Conservation (phyloP, 64 coral and sea anemone genomes). For the Pocillopora damicornis region DNA sequence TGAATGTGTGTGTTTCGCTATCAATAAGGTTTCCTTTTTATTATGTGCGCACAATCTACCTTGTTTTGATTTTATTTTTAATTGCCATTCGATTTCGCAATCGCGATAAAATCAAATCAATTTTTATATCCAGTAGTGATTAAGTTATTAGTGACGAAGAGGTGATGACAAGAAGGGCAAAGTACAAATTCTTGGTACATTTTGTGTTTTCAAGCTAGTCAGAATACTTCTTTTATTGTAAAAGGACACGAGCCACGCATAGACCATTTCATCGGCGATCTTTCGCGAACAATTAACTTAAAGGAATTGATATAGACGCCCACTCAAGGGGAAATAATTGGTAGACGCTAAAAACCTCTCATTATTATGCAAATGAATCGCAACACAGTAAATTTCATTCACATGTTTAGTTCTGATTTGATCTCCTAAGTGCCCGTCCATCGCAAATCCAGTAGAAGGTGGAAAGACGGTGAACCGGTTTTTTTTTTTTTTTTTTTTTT, state of each 20-base stretch:
- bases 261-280: neutral
- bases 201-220: neutral
- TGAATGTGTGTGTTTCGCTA: neutral
- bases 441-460: no score
- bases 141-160: neutral
- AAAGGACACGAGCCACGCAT: no score
- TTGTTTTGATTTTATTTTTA: neutral
- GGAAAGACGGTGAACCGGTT: no score
- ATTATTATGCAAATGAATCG: no score
- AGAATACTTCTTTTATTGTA: neutral
- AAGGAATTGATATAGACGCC: neutral
- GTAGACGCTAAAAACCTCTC: no score
- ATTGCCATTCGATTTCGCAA: neutral
- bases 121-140: neutral
- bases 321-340: no score
- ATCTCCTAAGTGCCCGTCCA: no score
- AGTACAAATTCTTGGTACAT: neutral
- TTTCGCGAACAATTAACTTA: neutral
- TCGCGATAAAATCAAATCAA: neutral
- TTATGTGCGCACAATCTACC: neutral
- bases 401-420: no score
- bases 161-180: constrained; percentile 1
- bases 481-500: no score
- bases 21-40: neutral
- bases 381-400: no score